These are phyloP conservation scores for Brachionichthys hirsutus DNA, from an alignment of 2,113 vertebrate genomes.

Conservation along the genomic window DNA sequence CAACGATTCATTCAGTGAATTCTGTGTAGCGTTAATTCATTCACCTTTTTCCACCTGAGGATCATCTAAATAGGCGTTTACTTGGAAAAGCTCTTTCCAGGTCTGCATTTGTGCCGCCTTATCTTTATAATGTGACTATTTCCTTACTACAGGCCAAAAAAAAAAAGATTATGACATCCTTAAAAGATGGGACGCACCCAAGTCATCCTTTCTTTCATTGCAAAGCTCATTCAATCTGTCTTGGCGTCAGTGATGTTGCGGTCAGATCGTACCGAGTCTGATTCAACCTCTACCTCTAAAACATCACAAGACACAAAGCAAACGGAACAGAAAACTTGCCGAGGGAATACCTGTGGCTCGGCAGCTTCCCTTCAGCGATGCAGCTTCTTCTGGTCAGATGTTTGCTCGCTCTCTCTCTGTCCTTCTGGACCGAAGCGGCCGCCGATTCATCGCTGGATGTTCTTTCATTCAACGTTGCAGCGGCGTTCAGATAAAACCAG, in stretches of 20 bases:
- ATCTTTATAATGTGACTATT: too few species aligned
- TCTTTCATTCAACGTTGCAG: not conserved
- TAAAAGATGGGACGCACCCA: too few species aligned
- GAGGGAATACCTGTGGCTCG: slow-evolving; percentile 40
- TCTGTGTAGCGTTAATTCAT: too few species aligned
- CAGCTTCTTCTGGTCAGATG: slow-evolving; percentile 6
- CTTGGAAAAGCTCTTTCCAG: too few species aligned
- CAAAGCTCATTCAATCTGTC: too few species aligned
- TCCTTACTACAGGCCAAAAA: too few species aligned
- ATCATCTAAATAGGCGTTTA: too few species aligned
- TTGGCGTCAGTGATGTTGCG: slow-evolving; percentile 20
- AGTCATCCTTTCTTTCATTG: too few species aligned
- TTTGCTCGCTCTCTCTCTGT: not conserved
- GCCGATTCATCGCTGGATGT: slow-evolving; percentile 2
- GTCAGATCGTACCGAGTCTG: slow-evolving; percentile 27
- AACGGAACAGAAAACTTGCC: slow-evolving; percentile 2
- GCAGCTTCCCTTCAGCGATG: not conserved
- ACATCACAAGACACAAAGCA: not conserved
- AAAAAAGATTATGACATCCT: too few species aligned
- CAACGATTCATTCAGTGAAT: not conserved
- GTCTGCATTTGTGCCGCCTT: too few species aligned
- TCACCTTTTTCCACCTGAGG: too few species aligned
- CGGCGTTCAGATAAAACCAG: not conserved
- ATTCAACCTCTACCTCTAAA: slow-evolving; percentile 24
- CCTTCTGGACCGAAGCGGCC: not conserved